Percentiles rank a stretch among this genome's conserved stretches.
These are phyloP conservation scores for Kryptolebias marmoratus DNA, from an alignment of 2,113 vertebrate genomes.

Conservation along the genomic window DNA sequence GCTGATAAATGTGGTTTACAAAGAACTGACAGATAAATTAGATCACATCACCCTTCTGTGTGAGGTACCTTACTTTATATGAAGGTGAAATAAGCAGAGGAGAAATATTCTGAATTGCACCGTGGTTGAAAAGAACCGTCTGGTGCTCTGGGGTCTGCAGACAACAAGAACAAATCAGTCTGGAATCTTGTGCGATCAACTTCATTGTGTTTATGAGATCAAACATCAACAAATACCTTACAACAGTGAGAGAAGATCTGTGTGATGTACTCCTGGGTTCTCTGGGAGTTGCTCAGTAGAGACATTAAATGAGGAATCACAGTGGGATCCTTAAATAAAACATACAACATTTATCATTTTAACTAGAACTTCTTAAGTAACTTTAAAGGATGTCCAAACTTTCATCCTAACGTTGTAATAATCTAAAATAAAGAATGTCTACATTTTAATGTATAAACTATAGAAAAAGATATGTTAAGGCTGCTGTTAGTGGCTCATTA, in stretches of 20 bases:
- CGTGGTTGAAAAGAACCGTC: slow-evolving; percentile 95
- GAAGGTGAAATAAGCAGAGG: slow-evolving; percentile 92
- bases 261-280: slow-evolving; percentile 97
- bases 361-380: too few relatives aligned
- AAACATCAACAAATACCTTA: slow-evolving; percentile 87
- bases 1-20: neutral
- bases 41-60: neutral
- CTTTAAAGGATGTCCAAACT: too few relatives aligned
- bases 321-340: slow-evolving; percentile 85
- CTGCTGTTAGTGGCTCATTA: too few relatives aligned
- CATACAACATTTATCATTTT: neutral
- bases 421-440: too few relatives aligned
- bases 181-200: neutral
- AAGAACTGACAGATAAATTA: neutral
- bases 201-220: slow-evolving; percentile 16
- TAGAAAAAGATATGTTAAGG: too few relatives aligned
- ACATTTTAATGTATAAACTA: too few relatives aligned
- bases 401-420: too few relatives aligned
- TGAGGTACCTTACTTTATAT: slow-evolving; percentile 86
- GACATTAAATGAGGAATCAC: slow-evolving; percentile 98
- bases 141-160: slow-evolving; percentile 96
- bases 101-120: slow-evolving; percentile 95
- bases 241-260: slow-evolving; percentile 99
- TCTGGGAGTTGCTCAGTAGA: slow-evolving; percentile 91
- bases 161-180: slow-evolving; percentile 5